A percentile compares a stretch with the other conserved stretches of the same genome.
Conservation (phyloP, 2,113 vertebrate genomes). For the Alaudala cheleensis region DNA sequence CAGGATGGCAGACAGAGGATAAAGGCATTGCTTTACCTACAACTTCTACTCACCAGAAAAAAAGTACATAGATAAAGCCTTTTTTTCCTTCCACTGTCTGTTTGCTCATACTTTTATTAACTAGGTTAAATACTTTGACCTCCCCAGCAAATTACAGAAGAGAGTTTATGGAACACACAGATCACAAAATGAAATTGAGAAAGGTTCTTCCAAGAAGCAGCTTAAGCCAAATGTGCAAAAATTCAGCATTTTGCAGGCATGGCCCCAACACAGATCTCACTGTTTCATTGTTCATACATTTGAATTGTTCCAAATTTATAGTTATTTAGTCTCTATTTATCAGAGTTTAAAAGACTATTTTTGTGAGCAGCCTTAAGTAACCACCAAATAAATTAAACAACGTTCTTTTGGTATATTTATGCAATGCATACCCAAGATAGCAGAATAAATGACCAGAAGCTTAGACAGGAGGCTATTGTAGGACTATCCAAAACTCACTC, state of each 20-base stretch:
- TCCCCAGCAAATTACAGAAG: neutral
- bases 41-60: neutral
- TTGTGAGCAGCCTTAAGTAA: neutral
- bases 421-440: neutral
- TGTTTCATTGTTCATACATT: neutral
- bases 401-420: neutral
- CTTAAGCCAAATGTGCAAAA: neutral
- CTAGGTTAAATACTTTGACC: neutral
- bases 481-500: neutral
- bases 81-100: neutral
- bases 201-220: neutral
- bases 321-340: neutral
- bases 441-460: neutral
- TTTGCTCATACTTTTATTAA: neutral
- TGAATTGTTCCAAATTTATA: neutral
- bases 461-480: neutral
- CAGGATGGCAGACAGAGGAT: constrained; percentile 8
- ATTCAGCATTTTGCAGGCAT: neutral
- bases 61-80: neutral
- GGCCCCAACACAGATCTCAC: neutral
- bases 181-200: neutral
- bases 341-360: neutral
- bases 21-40: neutral
- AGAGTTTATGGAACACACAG: neutral
- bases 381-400: neutral